Conservation (phyloP, 2,113 vertebrate genomes). For the Microcebus murinus region DNA sequence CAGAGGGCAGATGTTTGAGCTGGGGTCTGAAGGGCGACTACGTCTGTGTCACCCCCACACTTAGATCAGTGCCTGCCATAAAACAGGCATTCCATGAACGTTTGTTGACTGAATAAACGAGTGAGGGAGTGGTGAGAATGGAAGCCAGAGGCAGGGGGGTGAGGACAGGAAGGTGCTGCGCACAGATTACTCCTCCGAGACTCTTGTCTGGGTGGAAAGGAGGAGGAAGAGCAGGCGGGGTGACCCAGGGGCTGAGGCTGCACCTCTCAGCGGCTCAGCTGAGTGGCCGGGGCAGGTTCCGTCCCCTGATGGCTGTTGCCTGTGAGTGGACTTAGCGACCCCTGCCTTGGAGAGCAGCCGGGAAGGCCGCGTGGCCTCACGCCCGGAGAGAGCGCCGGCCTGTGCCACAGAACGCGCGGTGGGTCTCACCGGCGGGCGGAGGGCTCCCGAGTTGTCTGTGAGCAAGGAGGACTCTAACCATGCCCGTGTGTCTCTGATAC, state of each 20-base stretch:
- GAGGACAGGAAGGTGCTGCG: not conserved
- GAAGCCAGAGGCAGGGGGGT: not conserved
- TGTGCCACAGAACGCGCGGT: rapidly evolving
- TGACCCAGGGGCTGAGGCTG: rapidly evolving
- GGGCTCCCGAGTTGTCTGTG: rapidly evolving
- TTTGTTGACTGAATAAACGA: not conserved
- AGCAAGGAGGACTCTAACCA: not conserved
- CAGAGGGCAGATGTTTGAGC: not conserved
- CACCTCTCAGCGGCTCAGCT: not conserved
- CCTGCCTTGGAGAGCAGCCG: not conserved
- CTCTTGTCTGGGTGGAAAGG: not conserved
- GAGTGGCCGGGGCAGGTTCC: rapidly evolving
- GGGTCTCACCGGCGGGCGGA: rapidly evolving
- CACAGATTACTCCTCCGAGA: not conserved
- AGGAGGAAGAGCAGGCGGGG: not conserved
- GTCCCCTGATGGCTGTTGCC: rapidly evolving
- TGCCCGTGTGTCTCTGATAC: rapidly evolving
- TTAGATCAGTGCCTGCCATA: not conserved
- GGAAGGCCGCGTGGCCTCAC: not conserved
- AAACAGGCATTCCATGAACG: not conserved
- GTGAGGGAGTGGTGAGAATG: not conserved
- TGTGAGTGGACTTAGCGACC: not conserved
- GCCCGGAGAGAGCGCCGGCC: rapidly evolving
- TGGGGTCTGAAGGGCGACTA: not conserved
- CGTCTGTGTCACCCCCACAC: not conserved